Percentiles rank a stretch among this genome's conserved stretches.
These are phyloP conservation scores for Helarctos malayanus DNA, from an alignment of 2,797 vertebrate genomes.

Conservation along the genomic window DNA sequence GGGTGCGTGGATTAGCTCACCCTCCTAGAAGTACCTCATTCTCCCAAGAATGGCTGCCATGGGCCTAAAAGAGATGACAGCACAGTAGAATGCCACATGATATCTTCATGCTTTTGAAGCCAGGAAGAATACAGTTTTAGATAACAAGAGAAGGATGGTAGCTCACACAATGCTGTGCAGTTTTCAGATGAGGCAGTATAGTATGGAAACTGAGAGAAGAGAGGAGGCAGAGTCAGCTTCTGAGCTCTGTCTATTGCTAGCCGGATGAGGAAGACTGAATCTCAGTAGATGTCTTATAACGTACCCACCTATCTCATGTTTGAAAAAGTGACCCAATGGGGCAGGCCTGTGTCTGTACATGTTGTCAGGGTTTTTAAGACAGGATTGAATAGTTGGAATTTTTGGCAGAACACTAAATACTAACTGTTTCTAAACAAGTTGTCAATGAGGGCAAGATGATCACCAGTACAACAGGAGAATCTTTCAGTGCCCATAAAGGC, in stretches of 20 bases:
- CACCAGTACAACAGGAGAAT: background rate
- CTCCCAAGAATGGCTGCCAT: background rate
- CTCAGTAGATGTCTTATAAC: background rate
- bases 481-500: background rate
- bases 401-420: slow-evolving; percentile 6
- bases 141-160: background rate
- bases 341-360: background rate
- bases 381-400: slow-evolving; percentile 3
- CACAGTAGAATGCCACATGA: background rate
- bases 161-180: background rate
- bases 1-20: background rate
- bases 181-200: background rate
- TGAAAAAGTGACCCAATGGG: background rate
- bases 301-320: background rate
- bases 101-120: background rate
- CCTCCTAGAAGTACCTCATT: background rate
- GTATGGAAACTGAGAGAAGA: background rate
- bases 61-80: background rate
- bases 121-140: background rate
- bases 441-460: background rate
- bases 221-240: background rate
- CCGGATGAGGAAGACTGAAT: background rate
- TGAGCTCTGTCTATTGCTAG: background rate
- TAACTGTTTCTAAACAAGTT: slow-evolving; percentile 31
- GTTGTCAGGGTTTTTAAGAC: background rate